Base-by-base conservation (phyloP, 2,113 vertebrate species). In the Talpa occidentalis region DNA sequence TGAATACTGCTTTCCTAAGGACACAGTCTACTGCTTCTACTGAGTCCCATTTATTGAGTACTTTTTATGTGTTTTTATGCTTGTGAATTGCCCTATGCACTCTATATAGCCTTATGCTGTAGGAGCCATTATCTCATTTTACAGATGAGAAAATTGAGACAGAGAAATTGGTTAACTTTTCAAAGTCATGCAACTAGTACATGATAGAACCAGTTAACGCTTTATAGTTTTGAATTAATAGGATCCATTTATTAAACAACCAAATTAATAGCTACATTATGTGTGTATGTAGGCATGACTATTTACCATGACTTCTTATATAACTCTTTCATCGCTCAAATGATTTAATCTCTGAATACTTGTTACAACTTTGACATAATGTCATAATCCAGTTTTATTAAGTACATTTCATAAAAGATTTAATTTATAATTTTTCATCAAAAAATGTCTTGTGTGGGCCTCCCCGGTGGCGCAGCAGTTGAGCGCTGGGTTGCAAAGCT, bases 351-450 rank as follows among this genome's bases (percentile, higher is more conserved):
- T 59, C 49, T 79, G 73, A 73, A 42, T 82, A 24, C n/a, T 88
- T 88, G 42, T 54, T 64, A 32, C 2, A 79, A 66, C 16, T 73
- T 8, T 24, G 70, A 85, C 9, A 28, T 67, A 72, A 64, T 59
- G 10, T 59, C 16, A 74, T 37, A 86, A 42, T 21, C 30, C 28
- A 76, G 30, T 67, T 90, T 93, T 89, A 79, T 56, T 95, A 66
- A 93, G 32, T 59, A 1, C 6, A 60, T 35, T 80, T 74, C 40
- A 69, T 40, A 32, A 32, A 82, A 95, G 42, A 76, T 77, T 64
- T 82, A 76, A 69, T 82, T 69, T 77, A 54, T 28, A 56, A 78
- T 85, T 92, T 92, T 78, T 88, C 8, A 60, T 83, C 52, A 52
- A n/a, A n/a, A n/a, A n/a, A n/a, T n/a, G n/a, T n/a, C n/a, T n/a